Evolutionary conservation across 2,888 invertebrate species (phyloP).

Genomic region (Psylliodes chrysocephalus): DNA sequence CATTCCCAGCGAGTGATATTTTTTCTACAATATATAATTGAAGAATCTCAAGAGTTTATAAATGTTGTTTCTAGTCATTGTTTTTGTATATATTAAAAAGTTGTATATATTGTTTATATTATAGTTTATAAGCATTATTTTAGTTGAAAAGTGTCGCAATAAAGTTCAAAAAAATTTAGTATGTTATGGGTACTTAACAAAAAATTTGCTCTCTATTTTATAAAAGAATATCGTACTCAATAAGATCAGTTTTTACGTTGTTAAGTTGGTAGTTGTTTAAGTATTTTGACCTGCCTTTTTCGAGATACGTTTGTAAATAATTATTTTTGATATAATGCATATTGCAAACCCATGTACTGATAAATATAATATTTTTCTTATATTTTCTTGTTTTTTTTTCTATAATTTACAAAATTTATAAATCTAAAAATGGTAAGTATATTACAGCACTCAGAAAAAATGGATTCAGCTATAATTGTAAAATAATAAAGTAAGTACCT

Average conservation of each 20-base stretch:
- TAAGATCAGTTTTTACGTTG: conserved; percentile 28
- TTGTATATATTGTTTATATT: conserved; percentile 58
- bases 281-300: conserved; percentile 29
- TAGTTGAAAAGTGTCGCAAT: conserved; percentile 22
- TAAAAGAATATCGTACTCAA: conserved; percentile 41
- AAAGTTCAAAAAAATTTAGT: conserved; percentile 22
- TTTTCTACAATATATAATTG: conserved; percentile 52
- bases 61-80: conserved; percentile 60
- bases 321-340: conserved; percentile 45
- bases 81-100: conserved; percentile 54
- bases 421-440: no score
- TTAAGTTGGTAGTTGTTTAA: conserved; percentile 40
- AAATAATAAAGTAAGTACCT: no score
- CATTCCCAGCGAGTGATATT: conserved; percentile 61
- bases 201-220: conserved; percentile 40
- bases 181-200: conserved; percentile 25
- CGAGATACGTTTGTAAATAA: conserved; percentile 42
- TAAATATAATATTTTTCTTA: conserved; percentile 25
- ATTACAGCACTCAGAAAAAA: no score
- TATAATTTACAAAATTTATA: no score
- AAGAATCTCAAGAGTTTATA: conserved; percentile 56
- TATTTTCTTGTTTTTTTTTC: conserved; percentile 12
- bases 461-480: no score
- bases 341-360: conserved; percentile 41
- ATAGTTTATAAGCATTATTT: conserved; percentile 40